Evolutionary conservation across 2,113 vertebrate species (phyloP).

Genomic region (Lampris megalopsis): DNA sequence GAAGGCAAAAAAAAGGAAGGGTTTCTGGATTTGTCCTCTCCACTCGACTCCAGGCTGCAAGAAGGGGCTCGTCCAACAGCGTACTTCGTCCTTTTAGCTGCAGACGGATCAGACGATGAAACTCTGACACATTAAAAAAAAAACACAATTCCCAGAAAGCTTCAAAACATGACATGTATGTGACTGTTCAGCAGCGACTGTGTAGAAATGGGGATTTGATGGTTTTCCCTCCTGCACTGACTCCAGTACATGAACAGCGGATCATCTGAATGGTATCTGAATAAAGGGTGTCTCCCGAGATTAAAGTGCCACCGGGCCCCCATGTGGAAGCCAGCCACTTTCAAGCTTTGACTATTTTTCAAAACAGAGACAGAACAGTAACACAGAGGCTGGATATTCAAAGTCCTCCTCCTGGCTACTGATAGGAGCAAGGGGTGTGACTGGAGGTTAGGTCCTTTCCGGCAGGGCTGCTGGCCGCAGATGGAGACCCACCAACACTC

Average conservation of each 20-base stretch:
- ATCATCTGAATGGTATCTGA: too few species aligned
- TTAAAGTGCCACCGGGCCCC: too few species aligned
- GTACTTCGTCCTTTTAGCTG: not conserved
- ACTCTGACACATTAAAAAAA: too few species aligned
- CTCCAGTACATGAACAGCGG: not conserved
- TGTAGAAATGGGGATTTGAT: not conserved
- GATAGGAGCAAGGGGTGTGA: constrained; percentile 52
- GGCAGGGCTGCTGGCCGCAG: constrained; percentile 41
- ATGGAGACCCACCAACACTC: constrained; percentile 79
- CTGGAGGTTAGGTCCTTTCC: constrained; percentile 40
- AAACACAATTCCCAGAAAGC: not conserved
- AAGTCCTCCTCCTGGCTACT: constrained; percentile 46
- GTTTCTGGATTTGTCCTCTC: too few species aligned
- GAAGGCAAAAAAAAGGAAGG: too few species aligned
- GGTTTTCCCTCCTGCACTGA: not conserved
- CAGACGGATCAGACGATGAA: not conserved
- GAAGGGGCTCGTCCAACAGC: not conserved
- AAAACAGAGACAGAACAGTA: too few species aligned
- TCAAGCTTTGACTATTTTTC: not conserved
- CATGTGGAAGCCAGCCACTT: not conserved
- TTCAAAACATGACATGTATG: not conserved
- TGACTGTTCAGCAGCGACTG: not conserved
- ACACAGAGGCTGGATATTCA: not conserved
- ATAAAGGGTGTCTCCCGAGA: not conserved
- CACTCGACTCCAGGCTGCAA: not conserved